Evolutionary conservation across 2,888 invertebrate species (phyloP).

Genomic region (Nymphalis urticae): DNA sequence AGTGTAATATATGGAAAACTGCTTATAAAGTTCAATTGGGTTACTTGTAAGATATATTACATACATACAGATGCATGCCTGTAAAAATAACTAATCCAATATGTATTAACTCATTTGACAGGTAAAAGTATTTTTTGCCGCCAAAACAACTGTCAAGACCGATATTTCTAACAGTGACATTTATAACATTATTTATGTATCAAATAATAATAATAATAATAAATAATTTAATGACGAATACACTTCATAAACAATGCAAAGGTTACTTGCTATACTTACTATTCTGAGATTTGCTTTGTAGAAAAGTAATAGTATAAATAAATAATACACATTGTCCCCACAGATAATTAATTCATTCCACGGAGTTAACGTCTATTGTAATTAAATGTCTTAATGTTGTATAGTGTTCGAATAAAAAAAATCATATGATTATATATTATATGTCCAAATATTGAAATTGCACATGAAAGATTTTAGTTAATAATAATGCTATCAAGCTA

Average conservation of each 20-base stretch:
- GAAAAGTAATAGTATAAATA: not conserved
- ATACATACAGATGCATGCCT: no score
- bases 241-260: not conserved
- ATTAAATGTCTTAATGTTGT: constrained; percentile 3
- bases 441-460: not conserved
- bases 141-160: no score
- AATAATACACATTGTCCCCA: not conserved
- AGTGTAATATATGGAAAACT: no score
- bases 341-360: constrained; percentile 3
- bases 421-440: not conserved
- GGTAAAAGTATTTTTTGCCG: no score
- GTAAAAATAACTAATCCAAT: no score
- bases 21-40: no score
- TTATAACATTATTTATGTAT: not conserved
- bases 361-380: not conserved
- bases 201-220: not conserved
- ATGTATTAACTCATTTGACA: no score
- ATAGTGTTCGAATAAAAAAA: not conserved
- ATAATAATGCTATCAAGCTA: no score
- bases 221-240: not conserved
- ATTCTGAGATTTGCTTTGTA: not conserved
- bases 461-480: no score
- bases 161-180: no score
- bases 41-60: no score
- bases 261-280: not conserved